Base-by-base conservation (phyloP, 2,797 vertebrate genomes). In the Sitta carolinensis region DNA sequence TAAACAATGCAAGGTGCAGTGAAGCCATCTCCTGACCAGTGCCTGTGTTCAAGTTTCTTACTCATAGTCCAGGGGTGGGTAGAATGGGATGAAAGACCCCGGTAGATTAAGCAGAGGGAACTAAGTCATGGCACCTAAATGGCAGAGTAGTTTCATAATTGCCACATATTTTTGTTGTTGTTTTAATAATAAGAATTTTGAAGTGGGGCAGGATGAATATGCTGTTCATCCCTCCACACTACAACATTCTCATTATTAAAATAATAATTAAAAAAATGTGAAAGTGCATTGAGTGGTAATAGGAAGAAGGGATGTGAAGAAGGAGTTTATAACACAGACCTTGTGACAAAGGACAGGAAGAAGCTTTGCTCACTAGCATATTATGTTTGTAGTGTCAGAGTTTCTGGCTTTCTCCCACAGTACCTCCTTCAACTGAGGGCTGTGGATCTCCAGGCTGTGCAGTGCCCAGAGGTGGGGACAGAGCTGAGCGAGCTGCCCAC, bases 21-120 rank as follows among this genome's bases (percentile, higher is more conserved):
- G 38, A 85, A 77, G 52, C 26, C 9, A 22, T 40, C 51, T 78
- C 30, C 51, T 82, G 51, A 17, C 14, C 22, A 15, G 13, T 61
- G 43, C 15, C 25, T 81, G 1, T 1, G 1, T 74, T 48, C 13
- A 38, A 30, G 4, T 91, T 66, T 87, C 36, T 89, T 87, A 42
- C 12, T 68, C 1, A 2, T 51, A 18, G 5, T 40, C 11, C 5
- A 59, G 45, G 21, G 7, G 0, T 83, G 34, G 15, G 8, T 90
- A 48, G 57, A 69, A 50, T 18, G n/a, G 81, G 36, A 25, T 84
- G 72, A 48, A 79, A 75, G 43, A 36, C 13, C 4, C 7, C 0
- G 0, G 11, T 42, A 29, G 18, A 29, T 73, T 52, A 67, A 70
- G 21, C 32, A 38, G 45, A 52, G 26, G 50, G 29, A 70, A 57